These are phyloP conservation scores for Scaptodrosophila latifasciaeformis DNA, from an alignment of 2,888 invertebrate species.

Conservation along the genomic window DNA sequence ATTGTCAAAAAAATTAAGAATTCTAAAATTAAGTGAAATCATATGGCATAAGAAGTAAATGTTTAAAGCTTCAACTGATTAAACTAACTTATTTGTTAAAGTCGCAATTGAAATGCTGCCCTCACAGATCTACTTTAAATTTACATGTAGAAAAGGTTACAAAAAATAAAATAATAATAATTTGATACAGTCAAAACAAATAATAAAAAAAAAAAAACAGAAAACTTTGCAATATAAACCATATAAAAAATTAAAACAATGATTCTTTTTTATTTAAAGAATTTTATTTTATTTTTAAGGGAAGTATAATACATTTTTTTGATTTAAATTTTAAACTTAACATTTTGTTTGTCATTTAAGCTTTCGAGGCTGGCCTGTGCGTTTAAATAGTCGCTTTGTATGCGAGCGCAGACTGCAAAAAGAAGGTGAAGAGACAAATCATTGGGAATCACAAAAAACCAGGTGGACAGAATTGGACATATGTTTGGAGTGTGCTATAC, in stretches of 20 bases:
- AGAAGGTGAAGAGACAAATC: slow-evolving; percentile 2
- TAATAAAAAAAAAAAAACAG: slow-evolving; percentile 24
- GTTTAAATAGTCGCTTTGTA: slow-evolving; percentile 69
- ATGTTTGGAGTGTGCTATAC: slow-evolving; percentile 8
- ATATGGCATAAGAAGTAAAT: background rate
- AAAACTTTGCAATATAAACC: slow-evolving; percentile 45
- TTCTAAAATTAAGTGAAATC: slow-evolving; percentile 40
- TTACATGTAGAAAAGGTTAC: slow-evolving; percentile 44
- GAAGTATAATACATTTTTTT: background rate
- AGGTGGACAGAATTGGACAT: too few species aligned
- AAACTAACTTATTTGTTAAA: slow-evolving; percentile 39
- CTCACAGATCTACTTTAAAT: slow-evolving; percentile 46
- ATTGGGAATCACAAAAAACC: background rate
- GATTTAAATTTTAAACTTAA: slow-evolving; percentile 59
- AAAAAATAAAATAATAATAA: slow-evolving; percentile 16
- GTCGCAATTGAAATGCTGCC: slow-evolving; percentile 53
- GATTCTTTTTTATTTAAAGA: background rate
- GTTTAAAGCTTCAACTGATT: slow-evolving; percentile 1
- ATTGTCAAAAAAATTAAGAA: slow-evolving; percentile 54
- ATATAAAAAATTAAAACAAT: background rate
- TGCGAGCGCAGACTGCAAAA: slow-evolving; percentile 69
- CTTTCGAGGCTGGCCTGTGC: slow-evolving; percentile 68
- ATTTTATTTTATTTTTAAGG: background rate
- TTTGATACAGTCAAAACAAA: slow-evolving; percentile 32
- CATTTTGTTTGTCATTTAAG: slow-evolving; percentile 63